Conservation (phyloP, 2,113 vertebrate genomes). For the Pedetes capensis region DNA sequence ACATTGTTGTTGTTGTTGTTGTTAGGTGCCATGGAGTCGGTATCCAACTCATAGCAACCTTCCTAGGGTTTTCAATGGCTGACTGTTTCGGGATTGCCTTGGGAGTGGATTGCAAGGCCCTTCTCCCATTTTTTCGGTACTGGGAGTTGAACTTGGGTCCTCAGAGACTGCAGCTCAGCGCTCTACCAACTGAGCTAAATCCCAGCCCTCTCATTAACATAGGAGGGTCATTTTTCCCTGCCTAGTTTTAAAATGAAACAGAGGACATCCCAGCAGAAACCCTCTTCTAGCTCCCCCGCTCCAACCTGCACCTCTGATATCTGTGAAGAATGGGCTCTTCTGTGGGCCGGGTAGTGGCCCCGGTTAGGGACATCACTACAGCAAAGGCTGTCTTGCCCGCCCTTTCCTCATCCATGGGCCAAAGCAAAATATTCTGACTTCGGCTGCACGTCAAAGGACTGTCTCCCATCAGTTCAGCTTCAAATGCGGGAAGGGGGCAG, state of each 20-base stretch:
- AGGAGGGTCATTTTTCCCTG: not conserved
- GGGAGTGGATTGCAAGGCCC: too few relatives aligned
- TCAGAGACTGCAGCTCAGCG: too few relatives aligned
- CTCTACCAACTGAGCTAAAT: too few relatives aligned
- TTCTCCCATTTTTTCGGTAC: too few relatives aligned
- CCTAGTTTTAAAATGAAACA: not conserved
- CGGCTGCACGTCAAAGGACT: conserved; percentile 22
- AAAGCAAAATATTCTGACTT: not conserved
- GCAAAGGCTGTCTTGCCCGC: not conserved
- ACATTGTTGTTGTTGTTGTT: too few relatives aligned
- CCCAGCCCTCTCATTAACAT: too few relatives aligned
- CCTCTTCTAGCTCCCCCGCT: not conserved
- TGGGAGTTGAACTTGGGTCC: too few relatives aligned
- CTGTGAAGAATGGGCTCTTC: not conserved
- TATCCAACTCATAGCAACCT: too few relatives aligned
- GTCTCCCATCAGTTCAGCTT: not conserved
- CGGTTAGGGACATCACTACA: not conserved
- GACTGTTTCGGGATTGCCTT: too few relatives aligned
- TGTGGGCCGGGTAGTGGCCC: not conserved
- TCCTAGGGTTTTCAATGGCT: too few relatives aligned
- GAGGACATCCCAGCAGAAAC: not conserved
- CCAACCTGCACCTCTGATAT: not conserved
- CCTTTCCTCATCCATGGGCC: not conserved
- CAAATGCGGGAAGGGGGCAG: conserved; percentile 40
- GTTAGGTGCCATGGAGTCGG: too few relatives aligned